Percentiles rank a stretch among this genome's conserved stretches.
Evolutionary conservation across 2,113 vertebrate species (phyloP).

Genomic region (Desmodus rotundus): DNA sequence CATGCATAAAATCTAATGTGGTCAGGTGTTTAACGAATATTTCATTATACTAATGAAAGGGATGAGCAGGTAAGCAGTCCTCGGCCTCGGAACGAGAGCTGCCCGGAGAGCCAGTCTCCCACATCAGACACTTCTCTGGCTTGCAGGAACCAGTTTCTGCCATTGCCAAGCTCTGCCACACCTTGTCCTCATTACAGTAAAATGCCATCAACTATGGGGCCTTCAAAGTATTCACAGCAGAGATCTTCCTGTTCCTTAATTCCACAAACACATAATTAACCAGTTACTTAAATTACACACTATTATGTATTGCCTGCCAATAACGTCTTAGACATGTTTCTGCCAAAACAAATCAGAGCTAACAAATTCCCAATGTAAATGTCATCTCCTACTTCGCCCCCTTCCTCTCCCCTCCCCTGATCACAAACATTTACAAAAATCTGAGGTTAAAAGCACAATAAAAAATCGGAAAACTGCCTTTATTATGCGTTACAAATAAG

Average conservation of each 20-base stretch:
- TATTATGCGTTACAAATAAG: neutral
- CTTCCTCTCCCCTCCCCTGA: no score
- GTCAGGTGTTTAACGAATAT: neutral
- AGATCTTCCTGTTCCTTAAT: neutral
- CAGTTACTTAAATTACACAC: neutral
- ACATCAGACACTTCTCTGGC: neutral
- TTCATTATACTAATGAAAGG: neutral
- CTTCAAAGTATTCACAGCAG: neutral
- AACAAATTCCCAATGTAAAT: neutral
- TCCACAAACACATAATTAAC: neutral
- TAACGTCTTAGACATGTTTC: neutral
- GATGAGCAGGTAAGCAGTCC: neutral
- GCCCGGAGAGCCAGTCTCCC: neutral
- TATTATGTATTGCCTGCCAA: neutral
- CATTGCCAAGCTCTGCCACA: neutral
- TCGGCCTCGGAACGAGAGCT: neutral
- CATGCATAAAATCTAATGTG: neutral
- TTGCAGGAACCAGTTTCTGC: neutral
- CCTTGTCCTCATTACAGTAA: neutral
- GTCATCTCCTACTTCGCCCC: neutral
- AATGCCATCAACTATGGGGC: neutral
- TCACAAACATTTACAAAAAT: neutral
- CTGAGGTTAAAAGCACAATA: neutral
- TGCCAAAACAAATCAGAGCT: conserved; percentile 10
- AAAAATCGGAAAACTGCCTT: neutral